These are phyloP conservation scores for Oreortyx pictus DNA, from an alignment of 2,797 vertebrate species.

Conservation along the genomic window DNA sequence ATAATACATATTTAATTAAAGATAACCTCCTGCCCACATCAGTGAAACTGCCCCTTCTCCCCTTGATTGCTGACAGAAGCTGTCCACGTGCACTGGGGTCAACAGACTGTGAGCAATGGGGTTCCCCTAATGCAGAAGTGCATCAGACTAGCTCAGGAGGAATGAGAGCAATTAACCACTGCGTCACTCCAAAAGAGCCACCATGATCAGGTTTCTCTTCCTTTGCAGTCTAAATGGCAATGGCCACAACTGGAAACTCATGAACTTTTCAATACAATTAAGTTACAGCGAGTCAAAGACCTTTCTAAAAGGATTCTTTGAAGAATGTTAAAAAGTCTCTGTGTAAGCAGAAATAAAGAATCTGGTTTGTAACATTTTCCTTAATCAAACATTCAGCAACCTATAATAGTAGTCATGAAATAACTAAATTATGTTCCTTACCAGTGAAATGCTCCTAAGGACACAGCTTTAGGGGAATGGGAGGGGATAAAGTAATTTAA, in stretches of 20 bases:
- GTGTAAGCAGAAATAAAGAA: not conserved
- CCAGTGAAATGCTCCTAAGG: not conserved
- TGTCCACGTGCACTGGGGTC: not conserved
- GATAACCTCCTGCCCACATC: constrained; percentile 21
- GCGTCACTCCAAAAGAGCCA: not conserved
- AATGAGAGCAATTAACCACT: not conserved
- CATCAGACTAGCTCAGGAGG: not conserved
- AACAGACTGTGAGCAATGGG: not conserved
- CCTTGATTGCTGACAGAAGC: not conserved
- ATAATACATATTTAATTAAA: not conserved
- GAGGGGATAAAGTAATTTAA: not conserved
- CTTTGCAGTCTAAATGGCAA: not conserved
- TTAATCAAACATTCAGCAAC: not conserved
- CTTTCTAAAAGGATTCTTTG: not conserved
- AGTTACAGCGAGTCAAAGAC: not conserved
- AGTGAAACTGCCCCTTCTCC: not conserved
- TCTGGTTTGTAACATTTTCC: not conserved
- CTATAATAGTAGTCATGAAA: not conserved
- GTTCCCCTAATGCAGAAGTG: constrained; percentile 30
- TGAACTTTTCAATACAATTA: not conserved
- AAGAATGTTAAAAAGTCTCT: not conserved
- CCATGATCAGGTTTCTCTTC: constrained; percentile 26
- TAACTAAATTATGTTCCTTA: not conserved
- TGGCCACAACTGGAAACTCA: not conserved
- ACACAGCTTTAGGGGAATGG: not conserved